A percentile compares a stretch with the other conserved stretches of the same genome.
phyloP scores from a whole-genome alignment of 2,888 invertebrate genomes.

The Apamea anceps region DNA sequence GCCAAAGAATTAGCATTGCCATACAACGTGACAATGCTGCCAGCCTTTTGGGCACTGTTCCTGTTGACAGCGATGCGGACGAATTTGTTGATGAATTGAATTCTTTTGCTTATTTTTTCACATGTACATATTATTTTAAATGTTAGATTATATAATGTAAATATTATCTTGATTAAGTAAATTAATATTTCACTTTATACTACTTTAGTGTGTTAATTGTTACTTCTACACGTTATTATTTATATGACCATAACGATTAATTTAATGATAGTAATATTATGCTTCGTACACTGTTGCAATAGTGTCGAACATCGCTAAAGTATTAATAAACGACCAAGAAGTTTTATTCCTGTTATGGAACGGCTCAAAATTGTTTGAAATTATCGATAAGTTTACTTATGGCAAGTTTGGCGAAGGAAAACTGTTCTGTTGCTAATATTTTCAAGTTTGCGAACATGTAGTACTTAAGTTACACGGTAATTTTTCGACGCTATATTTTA shows the following conservation, averaged over 20 bases:
- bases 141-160: no score
- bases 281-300: neutral
- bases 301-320: slow-evolving; percentile 22
- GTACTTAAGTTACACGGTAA: no score
- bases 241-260: neutral
- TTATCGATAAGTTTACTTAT: slow-evolving; percentile 39
- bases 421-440: slow-evolving; percentile 36
- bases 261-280: neutral
- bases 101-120: no score
- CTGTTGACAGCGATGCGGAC: no score
- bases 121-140: no score
- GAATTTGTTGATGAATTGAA: no score
- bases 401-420: slow-evolving; percentile 43
- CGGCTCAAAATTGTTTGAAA: slow-evolving; percentile 42
- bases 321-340: slow-evolving; percentile 46
- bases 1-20: no score
- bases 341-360: slow-evolving; percentile 41
- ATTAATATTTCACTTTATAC: neutral
- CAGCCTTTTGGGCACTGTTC: no score
- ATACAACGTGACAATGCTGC: no score
- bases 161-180: no score
- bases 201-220: neutral
- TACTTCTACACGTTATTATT: neutral
- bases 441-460: neutral
- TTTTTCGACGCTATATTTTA: no score